Evolutionary conservation across 2,113 vertebrate genomes (phyloP).

Genomic region (Catharus minimus): DNA sequence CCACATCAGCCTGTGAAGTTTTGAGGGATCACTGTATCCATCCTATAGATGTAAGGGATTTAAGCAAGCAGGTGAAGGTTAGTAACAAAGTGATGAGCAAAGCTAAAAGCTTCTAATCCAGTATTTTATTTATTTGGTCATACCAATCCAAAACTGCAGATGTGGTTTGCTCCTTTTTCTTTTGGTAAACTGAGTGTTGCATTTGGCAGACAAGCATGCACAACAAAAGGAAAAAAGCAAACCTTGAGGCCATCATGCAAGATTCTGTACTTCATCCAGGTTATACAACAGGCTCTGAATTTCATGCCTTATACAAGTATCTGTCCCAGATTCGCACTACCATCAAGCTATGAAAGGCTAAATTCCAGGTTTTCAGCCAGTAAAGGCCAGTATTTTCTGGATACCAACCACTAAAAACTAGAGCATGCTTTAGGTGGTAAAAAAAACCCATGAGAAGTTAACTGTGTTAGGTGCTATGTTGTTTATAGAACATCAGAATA

Average conservation of each 20-base stretch:
- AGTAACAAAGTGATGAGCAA: neutral
- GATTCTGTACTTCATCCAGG: neutral
- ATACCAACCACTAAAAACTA: neutral
- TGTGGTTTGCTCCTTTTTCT: neutral
- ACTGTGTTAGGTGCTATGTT: neutral
- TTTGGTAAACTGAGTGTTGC: neutral
- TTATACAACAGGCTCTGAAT: neutral
- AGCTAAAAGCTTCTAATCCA: neutral
- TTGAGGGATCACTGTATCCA: neutral
- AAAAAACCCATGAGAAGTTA: neutral
- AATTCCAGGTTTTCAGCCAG: neutral
- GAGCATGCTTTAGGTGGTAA: neutral
- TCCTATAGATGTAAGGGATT: neutral
- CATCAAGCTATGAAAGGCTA: neutral
- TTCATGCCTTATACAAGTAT: neutral
- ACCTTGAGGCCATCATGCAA: neutral
- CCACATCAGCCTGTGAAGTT: neutral
- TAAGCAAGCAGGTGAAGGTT: neutral
- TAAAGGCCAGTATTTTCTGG: neutral
- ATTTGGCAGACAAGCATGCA: neutral
- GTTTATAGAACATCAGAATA: neutral
- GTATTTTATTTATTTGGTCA: neutral
- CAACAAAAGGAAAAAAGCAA: neutral
- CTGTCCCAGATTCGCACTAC: neutral
- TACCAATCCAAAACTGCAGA: neutral